Base-by-base conservation (phyloP, 2,113 vertebrate genomes). In the Malurus melanocephalus region DNA sequence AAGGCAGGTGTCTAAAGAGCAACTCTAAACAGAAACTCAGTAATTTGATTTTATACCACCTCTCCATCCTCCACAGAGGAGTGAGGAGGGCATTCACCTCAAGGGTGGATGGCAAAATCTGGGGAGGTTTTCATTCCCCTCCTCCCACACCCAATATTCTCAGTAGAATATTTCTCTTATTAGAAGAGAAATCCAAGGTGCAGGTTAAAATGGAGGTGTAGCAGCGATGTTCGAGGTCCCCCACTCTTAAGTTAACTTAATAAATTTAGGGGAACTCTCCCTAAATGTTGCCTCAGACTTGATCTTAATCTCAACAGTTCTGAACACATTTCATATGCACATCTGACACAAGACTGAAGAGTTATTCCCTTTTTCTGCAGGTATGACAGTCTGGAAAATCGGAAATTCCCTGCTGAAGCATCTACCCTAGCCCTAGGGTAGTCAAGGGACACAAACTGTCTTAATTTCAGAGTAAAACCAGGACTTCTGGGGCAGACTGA, bases 151-250 rank as follows among this genome's bases (percentile, higher is more conserved):
- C 32, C 2, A 4, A 1, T 9, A 17, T 52, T 43, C 40, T 56
- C 32, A 4, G 0, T 10, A 71, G 45, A 18, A 33, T 68, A 59
- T n/a, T 57, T 59, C 33, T 17, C 32, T 22, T 12, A 6, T 45
- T 56, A 32, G 30, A 55, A 84, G 16, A 24, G 11, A 62, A 81
- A 22, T 28, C 5, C 51, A 87, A 82, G 3, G 10, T 28, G 2
- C 7, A 48, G 32, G 6, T 27, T 33, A 49, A 75, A 68, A 87
- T 38, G 12, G 32, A 80, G 30, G 14, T 65, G 1, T 3, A 64
- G 17, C 42, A 33, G 10, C 49, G 61, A 17, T 0, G 0, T 20
- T 10, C 14, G 22, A 68, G 16, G 5, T 0, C 3, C 6, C 7
- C 1, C 7, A 16, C 2, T 19, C 35, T 49, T 40, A 71, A 88